Percentiles rank a stretch among this genome's conserved stretches.
Evolutionary conservation across 2,888 invertebrate genomes (phyloP).

Genomic region (Formica aserva): DNA sequence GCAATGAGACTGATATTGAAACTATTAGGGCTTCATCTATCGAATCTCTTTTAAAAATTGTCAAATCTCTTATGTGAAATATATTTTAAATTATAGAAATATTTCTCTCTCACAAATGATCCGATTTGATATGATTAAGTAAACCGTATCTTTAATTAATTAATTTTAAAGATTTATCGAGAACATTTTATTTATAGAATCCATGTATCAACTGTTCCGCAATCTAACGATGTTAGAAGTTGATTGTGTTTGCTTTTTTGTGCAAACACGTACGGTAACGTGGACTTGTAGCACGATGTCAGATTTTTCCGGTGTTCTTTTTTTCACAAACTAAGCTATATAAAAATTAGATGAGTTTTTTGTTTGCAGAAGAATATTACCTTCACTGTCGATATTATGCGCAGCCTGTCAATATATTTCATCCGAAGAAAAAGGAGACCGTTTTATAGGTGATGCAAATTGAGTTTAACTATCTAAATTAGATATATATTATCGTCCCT

Average conservation of each 20-base stretch:
- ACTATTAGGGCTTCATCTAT: neutral
- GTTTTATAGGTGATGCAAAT: conserved; percentile 33
- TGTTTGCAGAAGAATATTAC: conserved; percentile 64
- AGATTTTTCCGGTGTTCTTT: conserved; percentile 63
- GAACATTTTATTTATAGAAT: conserved; percentile 17
- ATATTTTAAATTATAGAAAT: neutral
- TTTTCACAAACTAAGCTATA: conserved; percentile 55
- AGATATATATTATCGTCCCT: neutral
- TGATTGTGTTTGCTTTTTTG: conserved; percentile 61
- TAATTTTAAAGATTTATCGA: neutral
- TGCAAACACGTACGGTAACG: conserved; percentile 25
- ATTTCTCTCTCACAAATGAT: neutral
- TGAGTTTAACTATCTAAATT: neutral
- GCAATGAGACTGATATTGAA: neutral
- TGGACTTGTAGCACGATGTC: conserved; percentile 40
- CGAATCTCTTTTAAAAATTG: neutral
- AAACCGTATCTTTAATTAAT: neutral
- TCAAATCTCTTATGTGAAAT: neutral
- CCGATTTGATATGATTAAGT: neutral
- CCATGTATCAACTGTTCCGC: neutral
- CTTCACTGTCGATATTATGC: conserved; percentile 52
- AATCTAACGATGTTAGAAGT: conserved; percentile 18
- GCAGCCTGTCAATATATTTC: conserved; percentile 41
- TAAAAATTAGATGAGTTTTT: conserved; percentile 64
- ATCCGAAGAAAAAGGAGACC: conserved; percentile 4